phyloP scores from a whole-genome alignment of 2,888 invertebrate genomes.

The Heliconius ismenius region DNA sequence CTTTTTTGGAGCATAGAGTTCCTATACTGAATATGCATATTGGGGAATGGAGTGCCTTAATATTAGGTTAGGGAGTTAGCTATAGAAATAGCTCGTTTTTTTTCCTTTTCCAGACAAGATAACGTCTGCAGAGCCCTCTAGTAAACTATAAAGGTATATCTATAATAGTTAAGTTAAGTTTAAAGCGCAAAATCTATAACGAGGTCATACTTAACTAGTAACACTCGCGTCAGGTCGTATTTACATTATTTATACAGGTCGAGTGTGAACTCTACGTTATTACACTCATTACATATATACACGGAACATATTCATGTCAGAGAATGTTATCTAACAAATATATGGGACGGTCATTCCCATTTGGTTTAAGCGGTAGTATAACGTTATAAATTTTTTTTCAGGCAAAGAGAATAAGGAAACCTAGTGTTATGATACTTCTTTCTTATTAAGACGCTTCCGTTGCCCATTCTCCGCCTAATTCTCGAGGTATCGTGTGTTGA shows the following conservation, averaged over 20 bases:
- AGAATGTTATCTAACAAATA: not conserved
- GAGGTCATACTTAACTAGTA: conserved; percentile 2
- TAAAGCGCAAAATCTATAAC: not conserved
- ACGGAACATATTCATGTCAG: conserved; percentile 2
- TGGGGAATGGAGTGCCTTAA: not conserved
- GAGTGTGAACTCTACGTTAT: conserved; percentile 10
- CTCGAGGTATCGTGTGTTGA: no score
- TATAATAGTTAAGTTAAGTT: not conserved
- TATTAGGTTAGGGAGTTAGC: not conserved
- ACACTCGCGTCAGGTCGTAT: not conserved
- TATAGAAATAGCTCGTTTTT: no score
- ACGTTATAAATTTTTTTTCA: not conserved
- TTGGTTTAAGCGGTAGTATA: not conserved
- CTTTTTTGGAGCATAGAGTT: no score
- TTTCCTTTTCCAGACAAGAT: no score
- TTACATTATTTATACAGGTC: conserved; percentile 14
- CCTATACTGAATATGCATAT: no score
- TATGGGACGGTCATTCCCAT: not conserved
- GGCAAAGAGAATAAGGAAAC: no score
- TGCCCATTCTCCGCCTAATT: no score
- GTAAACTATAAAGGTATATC: not conserved
- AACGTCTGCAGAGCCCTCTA: no score
- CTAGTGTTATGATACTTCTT: no score
- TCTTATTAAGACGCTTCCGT: no score
- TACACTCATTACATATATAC: not conserved